Base-by-base conservation (phyloP, 2,888 invertebrate genomes). In the Leptarthrus brevirostris region DNA sequence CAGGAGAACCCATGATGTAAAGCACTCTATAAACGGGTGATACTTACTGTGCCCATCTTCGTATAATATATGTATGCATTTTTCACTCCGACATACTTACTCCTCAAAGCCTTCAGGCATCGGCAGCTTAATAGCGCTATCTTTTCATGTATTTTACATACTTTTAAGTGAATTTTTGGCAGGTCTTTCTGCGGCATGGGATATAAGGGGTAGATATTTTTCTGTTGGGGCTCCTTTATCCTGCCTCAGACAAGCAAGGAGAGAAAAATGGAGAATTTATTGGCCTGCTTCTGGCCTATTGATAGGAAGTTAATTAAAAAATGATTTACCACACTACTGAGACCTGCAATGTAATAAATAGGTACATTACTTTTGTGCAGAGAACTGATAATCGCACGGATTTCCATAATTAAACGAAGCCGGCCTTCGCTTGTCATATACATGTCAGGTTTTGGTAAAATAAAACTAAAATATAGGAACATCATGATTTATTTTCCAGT, bases 131-230 rank as follows among this genome's bases (percentile, higher is more conserved):
- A 16, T 3, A 36, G 36, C n/a, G 26, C 30, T 22, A 56, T 74
- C 26, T 70, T 56, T 18, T 24, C 64, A 40, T 71, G 64, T 74
- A 14, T 71, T 71, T 71, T 74, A 64, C 74, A 74, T 52, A 61
- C 36, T 61, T 72, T 61, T 74, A 74, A 74, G 74, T 72, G 74
- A 74, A 74, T 72, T 74, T 74, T 74, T 74, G 74, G 74, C 72
- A 74, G 72, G 54, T 73, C 44, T 36, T 52, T 52, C 30, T 34
- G 34, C 26, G 22, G 36, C 30, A 52, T 16, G 14, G 36, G 52
- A 18, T 47, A 64, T 47, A 24, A 49, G 12, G 12, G 30, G 52
- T 8, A 34, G 34, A 52, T 40, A 14, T 69, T 26, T 69, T 52
- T 6, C 14, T 34, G 34, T 49, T 20, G 18, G 34, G 12, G 4